These are phyloP conservation scores for Pomacea canaliculata DNA, from an alignment of 2,888 invertebrate species.

Conservation along the genomic window DNA sequence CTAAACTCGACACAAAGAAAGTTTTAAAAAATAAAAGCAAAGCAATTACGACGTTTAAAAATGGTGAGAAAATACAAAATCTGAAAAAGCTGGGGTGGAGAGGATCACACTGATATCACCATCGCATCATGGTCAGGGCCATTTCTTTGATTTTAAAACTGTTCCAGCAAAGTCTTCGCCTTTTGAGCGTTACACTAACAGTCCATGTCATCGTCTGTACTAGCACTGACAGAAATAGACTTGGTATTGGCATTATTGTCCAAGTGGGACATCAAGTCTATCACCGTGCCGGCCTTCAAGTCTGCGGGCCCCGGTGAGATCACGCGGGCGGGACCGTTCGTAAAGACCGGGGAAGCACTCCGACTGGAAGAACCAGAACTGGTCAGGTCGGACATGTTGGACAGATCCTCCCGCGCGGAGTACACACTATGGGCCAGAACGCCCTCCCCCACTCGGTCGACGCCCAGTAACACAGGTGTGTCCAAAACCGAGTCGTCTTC, in stretches of 20 bases:
- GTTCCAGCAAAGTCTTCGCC: too few species aligned
- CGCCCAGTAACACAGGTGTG: slow-evolving; percentile 1
- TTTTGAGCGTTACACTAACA: not conserved
- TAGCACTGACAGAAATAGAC: not conserved
- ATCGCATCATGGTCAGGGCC: too few species aligned
- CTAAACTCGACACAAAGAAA: too few species aligned
- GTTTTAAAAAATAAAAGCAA: too few species aligned
- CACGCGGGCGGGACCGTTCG: slow-evolving; percentile 35
- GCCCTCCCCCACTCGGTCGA: not conserved
- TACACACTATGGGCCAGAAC: slow-evolving; percentile 27
- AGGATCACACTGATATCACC: too few species aligned
- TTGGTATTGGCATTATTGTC: not conserved
- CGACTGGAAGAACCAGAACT: slow-evolving; percentile 39
- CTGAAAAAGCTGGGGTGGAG: too few species aligned
- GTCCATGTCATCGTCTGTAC: not conserved
- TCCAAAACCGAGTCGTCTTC: slow-evolving; percentile 16
- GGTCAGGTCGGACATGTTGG: slow-evolving; percentile 49
- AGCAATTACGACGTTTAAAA: too few species aligned
- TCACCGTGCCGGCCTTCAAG: not conserved
- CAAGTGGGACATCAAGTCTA: not conserved
- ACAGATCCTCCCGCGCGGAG: slow-evolving; percentile 41
- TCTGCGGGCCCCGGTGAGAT: not conserved
- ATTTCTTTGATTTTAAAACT: too few species aligned
- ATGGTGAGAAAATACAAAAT: too few species aligned
- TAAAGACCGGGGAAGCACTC: slow-evolving; percentile 31